A percentile compares a stretch with the other conserved stretches of the same genome.
phyloP scores from a whole-genome alignment of 2,888 invertebrate genomes.

The Microdon myrmicae region DNA sequence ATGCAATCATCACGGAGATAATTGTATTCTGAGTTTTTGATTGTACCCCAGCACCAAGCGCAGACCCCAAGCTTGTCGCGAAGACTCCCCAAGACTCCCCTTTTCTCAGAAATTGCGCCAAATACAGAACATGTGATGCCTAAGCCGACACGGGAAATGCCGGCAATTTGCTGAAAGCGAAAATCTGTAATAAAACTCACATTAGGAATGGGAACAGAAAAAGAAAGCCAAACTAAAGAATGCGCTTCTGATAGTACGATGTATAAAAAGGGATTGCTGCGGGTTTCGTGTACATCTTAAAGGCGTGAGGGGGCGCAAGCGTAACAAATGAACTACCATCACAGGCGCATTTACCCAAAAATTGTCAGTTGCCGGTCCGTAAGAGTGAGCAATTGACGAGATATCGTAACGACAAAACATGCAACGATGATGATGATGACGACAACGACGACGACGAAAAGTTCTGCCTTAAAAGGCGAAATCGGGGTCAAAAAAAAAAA shows the following conservation, averaged over 20 bases:
- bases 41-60: constrained; percentile 6
- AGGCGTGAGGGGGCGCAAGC: constrained; percentile 9
- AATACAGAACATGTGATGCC: constrained; percentile 25
- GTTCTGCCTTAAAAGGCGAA: constrained; percentile 9
- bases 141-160: constrained; percentile 9
- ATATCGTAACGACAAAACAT: too few relatives aligned
- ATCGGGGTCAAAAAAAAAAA: constrained; percentile 39
- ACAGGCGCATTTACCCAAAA: constrained; percentile 23
- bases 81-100: too few relatives aligned
- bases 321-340: constrained; percentile 30
- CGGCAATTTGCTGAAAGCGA: constrained; percentile 38
- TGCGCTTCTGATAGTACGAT: too few relatives aligned
- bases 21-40: too few relatives aligned
- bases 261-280: too few relatives aligned
- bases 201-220: constrained; percentile 1
- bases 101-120: too few relatives aligned
- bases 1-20: too few relatives aligned
- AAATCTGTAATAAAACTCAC: constrained; percentile 31
- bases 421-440: too few relatives aligned
- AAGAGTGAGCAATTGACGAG: constrained; percentile 1
- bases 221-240: neutral
- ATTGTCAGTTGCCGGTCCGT: constrained; percentile 26
- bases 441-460: constrained; percentile 2
- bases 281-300: too few relatives aligned
- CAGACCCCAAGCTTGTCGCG: too few relatives aligned